phyloP scores from a whole-genome alignment of 2,113 vertebrate species.

The Jaculus jaculus region DNA sequence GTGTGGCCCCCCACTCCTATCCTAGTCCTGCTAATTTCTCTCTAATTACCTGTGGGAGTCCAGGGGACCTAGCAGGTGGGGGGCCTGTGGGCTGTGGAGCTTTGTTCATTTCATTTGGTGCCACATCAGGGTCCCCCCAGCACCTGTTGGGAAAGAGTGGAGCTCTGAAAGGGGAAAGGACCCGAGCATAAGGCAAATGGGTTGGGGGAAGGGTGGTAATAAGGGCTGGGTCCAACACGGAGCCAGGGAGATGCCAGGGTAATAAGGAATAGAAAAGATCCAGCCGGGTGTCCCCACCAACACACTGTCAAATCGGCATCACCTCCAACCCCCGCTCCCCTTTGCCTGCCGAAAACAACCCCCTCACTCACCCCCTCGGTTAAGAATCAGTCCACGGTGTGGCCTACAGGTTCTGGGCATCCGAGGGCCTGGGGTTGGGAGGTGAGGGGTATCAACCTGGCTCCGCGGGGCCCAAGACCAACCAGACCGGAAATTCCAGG shows the following conservation, averaged over 20 bases:
- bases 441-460: conserved; percentile 79
- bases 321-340: conserved; percentile 25
- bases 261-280: not conserved
- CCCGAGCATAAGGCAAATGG: conserved; percentile 27
- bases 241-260: not conserved
- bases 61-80: conserved; percentile 96
- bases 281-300: not conserved
- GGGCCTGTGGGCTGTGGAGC: conserved; percentile 98
- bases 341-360: not conserved
- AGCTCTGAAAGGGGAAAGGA: conserved; percentile 46
- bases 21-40: conserved; percentile 34
- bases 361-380: conserved; percentile 72
- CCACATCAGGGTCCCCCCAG: conserved; percentile 93
- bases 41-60: conserved; percentile 93
- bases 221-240: conserved; percentile 1
- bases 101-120: conserved; percentile 99
- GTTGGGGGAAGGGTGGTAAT: conserved; percentile 24
- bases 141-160: conserved; percentile 81
- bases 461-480: conserved; percentile 78
- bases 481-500: conserved; percentile 80
- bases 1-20: conserved; percentile 55
- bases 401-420: conserved; percentile 81
- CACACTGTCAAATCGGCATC: not conserved
- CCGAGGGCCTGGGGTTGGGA: conserved; percentile 80
- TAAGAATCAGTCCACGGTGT: conserved; percentile 79